A percentile compares a stretch with the other conserved stretches of the same genome.
These are phyloP conservation scores for Indicator maculatus DNA, from an alignment of 2,113 vertebrate genomes.

Conservation along the genomic window DNA sequence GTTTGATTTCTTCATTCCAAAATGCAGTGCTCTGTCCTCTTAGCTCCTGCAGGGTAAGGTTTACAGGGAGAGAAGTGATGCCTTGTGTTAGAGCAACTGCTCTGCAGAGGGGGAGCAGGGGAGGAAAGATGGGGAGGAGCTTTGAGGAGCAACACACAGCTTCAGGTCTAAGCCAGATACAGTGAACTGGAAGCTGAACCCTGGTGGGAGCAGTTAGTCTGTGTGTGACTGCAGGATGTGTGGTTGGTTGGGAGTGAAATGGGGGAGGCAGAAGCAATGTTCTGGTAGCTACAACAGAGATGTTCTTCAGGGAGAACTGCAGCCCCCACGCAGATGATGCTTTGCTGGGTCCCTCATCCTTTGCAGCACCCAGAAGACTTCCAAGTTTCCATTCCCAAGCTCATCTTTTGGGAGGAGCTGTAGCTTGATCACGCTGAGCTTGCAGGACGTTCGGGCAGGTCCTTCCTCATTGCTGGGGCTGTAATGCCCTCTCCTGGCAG, in stretches of 20 bases:
- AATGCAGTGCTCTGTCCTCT: not conserved
- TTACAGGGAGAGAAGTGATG: not conserved
- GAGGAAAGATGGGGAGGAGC: not conserved
- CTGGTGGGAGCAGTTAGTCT: not conserved
- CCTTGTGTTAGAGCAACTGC: not conserved
- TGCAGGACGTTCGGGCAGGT: not conserved
- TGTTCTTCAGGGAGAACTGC: not conserved
- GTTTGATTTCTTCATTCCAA: not conserved
- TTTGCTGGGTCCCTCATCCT: not conserved
- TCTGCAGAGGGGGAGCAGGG: accelerated
- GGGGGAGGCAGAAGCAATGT: not conserved
- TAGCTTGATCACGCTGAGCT: accelerated
- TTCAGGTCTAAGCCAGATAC: not conserved
- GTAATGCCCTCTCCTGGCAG: slow-evolving; percentile 40
- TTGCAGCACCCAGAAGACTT: not conserved
- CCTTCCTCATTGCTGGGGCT: not conserved
- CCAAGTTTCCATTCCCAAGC: not conserved
- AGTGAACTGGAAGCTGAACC: not conserved
- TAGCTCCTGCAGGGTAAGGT: not conserved
- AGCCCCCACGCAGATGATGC: not conserved
- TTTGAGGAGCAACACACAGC: not conserved
- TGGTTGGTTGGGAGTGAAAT: not conserved
- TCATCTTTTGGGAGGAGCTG: not conserved
- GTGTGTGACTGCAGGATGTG: not conserved
- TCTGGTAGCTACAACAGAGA: not conserved